phyloP scores from a whole-genome alignment of 2,113 vertebrate species.

The Pluvialis apricaria region DNA sequence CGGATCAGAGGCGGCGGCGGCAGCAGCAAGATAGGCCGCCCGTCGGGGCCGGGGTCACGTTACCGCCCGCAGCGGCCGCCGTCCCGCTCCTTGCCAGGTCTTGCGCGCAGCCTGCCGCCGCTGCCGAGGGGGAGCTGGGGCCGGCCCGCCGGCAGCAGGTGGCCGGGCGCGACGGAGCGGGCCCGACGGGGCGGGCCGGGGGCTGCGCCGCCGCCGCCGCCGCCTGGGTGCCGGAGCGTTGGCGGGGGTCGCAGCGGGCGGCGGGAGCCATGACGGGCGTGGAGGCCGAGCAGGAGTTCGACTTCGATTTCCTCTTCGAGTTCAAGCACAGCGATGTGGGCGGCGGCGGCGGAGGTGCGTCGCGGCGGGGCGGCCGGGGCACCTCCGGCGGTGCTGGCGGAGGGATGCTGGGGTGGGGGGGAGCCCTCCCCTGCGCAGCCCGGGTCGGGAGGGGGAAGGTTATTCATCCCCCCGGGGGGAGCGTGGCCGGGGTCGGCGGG shows the following conservation, averaged over 20 bases:
- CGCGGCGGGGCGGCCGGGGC: neutral
- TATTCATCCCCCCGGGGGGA: too few relatives aligned
- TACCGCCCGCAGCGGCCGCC: neutral
- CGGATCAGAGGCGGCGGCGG: conserved; percentile 23
- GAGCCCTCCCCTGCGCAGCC: neutral
- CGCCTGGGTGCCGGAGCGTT: neutral
- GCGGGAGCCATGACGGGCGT: conserved; percentile 78
- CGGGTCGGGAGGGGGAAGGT: too few relatives aligned
- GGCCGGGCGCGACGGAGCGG: neutral
- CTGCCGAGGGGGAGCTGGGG: neutral
- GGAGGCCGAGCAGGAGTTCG: conserved; percentile 83
- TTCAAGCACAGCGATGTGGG: conserved; percentile 77
- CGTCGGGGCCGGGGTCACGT: conserved; percentile 24
- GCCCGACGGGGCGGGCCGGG: neutral
- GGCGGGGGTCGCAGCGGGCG: neutral
- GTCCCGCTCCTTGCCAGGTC: neutral
- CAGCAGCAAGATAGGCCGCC: neutral
- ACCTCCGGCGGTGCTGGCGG: neutral
- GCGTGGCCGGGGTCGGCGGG: neutral
- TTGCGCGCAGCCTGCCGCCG: neutral
- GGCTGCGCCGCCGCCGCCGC: neutral
- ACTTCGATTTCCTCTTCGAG: conserved; percentile 88
- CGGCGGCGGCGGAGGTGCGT: conserved; percentile 77
- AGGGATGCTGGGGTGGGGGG: neutral
- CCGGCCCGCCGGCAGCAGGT: neutral